Percentiles rank a stretch among this genome's conserved stretches.
Evolutionary conservation across 2,113 vertebrate genomes (phyloP).

Genomic region (Tringa solitaria): DNA sequence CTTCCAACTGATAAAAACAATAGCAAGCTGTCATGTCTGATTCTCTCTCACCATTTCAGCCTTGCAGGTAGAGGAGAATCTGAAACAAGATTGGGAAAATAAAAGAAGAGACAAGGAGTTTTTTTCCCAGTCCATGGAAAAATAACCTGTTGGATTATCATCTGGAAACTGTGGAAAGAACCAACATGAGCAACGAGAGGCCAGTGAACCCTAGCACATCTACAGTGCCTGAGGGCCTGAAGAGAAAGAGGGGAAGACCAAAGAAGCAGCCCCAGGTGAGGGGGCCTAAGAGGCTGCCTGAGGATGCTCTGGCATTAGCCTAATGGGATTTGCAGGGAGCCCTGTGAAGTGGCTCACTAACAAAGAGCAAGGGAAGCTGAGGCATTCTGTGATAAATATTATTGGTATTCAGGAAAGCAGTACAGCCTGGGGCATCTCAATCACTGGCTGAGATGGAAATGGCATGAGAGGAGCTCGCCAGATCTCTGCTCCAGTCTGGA

Average conservation of each 20-base stretch:
- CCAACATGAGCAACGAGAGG: conserved; percentile 36
- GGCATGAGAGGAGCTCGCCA: background rate
- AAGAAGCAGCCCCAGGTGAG: conserved; percentile 63
- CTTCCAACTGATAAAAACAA: background rate
- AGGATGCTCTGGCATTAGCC: background rate
- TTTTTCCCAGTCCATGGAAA: background rate
- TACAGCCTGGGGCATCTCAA: background rate
- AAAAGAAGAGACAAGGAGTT: background rate
- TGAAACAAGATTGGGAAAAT: background rate
- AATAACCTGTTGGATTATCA: background rate
- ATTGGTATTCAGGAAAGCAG: background rate
- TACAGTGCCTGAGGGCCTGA: background rate
- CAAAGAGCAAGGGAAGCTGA: background rate
- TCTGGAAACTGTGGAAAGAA: background rate
- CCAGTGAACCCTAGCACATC: background rate
- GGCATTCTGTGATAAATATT: background rate
- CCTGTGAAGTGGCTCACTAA: background rate
- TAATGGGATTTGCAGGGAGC: background rate
- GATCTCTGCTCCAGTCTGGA: background rate
- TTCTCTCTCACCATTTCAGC: background rate
- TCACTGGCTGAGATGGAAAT: background rate
- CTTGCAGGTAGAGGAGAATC: background rate
- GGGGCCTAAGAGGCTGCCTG: background rate
- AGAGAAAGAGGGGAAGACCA: conserved; percentile 65
- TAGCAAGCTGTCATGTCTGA: background rate